Percentiles rank a stretch among this genome's conserved stretches.
phyloP scores from a whole-genome alignment of 1,140 invertebrate genomes.

The Musca domestica region DNA sequence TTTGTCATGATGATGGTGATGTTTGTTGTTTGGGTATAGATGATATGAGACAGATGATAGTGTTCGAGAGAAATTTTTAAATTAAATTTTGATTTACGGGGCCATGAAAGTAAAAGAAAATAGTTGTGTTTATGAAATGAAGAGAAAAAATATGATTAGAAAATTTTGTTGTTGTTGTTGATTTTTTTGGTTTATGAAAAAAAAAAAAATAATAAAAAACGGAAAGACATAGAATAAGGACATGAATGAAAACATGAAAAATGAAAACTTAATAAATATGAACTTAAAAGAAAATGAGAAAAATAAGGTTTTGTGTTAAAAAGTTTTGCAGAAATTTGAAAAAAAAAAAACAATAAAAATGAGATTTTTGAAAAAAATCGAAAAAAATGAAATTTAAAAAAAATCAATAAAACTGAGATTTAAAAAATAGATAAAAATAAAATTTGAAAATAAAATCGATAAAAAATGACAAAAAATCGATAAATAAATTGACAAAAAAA shows the following conservation, averaged over 20 bases:
- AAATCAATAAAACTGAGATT: not conserved
- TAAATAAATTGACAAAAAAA: not conserved
- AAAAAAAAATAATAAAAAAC: not conserved
- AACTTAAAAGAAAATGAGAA: not conserved
- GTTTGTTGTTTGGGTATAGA: not conserved
- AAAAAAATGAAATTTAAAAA: not conserved
- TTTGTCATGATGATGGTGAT: not conserved
- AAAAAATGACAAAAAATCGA: not conserved
- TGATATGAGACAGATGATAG: not conserved
- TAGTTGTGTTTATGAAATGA: conserved; percentile 2
- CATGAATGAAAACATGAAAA: not conserved
- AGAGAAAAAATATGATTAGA: not conserved
- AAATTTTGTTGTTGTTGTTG: not conserved
- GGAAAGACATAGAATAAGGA: not conserved
- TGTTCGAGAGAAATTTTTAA: not conserved
- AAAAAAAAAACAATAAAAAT: not conserved
- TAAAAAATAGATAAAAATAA: not conserved
- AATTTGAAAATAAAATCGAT: not conserved
- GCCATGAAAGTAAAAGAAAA: conserved; percentile 13
- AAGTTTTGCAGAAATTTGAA: not conserved
- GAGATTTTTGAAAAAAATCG: not conserved
- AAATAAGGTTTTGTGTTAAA: not conserved
- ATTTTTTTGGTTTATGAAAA: not conserved
- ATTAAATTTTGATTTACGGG: not conserved
- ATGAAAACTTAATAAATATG: not conserved